Conservation (phyloP, 2,888 invertebrate genomes). For the Drosophila nr. fundita region DNA sequence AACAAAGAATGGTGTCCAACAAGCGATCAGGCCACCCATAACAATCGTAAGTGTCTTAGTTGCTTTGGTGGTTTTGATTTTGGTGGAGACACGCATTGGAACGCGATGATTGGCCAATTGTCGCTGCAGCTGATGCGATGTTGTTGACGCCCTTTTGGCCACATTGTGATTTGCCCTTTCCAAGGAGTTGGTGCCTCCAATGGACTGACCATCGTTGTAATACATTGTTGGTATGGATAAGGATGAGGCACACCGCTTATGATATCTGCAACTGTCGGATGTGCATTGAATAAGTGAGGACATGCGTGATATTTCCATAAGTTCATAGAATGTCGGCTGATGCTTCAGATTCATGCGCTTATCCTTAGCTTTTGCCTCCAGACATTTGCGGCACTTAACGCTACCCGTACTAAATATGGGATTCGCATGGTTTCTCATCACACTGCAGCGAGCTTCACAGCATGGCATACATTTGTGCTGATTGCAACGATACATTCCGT, state of each 20-base stretch:
- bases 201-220: conserved; percentile 76
- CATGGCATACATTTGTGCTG: conserved; percentile 68
- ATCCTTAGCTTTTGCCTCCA: conserved; percentile 51
- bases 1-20: conserved; percentile 95
- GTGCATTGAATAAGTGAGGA: conserved; percentile 81
- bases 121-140: conserved; percentile 42
- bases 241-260: conserved; percentile 37
- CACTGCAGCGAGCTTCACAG: conserved; percentile 70
- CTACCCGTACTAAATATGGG: conserved; percentile 56
- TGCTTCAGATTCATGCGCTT: conserved; percentile 68
- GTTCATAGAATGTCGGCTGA: conserved; percentile 82
- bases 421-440: conserved; percentile 27
- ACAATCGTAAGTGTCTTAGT: conserved; percentile 94
- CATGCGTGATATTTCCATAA: conserved; percentile 81
- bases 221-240: conserved; percentile 65
- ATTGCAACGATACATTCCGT: conserved; percentile 78
- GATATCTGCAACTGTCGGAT: conserved; percentile 77
- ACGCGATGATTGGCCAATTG: conserved; percentile 70
- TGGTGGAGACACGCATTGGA: conserved; percentile 87
- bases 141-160: conserved; percentile 28
- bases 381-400: conserved; percentile 75
- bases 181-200: conserved; percentile 78
- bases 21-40: conserved; percentile 95
- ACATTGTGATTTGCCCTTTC: conserved; percentile 21
- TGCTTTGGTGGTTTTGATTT: conserved; percentile 93